phyloP scores from a whole-genome alignment of 37 sponge, comb jelly and placozoan genomes.

The Cliona cf. orientalis region DNA sequence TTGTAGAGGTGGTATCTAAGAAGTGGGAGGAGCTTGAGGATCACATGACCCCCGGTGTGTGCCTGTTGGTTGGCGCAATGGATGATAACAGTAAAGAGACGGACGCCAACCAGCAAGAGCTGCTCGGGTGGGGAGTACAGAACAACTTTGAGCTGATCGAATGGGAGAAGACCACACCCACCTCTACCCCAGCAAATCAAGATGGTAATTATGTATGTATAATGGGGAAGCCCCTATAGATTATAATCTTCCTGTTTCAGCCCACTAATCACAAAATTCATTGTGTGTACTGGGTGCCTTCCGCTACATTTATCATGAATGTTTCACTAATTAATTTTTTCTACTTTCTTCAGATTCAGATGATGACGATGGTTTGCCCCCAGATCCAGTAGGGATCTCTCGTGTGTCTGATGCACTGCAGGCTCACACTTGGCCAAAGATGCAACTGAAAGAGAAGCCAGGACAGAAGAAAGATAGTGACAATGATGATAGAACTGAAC shows the following conservation, averaged over 20 bases:
- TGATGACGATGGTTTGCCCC: not conserved
- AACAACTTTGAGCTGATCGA: conserved; percentile 67
- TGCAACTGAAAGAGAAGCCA: conserved; percentile 43
- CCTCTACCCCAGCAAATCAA: not conserved
- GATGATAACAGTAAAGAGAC: too few species aligned
- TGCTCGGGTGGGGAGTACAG: conserved; percentile 67
- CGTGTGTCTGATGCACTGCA: conserved; percentile 74
- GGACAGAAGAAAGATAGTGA: not conserved
- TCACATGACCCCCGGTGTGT: not conserved
- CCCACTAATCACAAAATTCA: too few species aligned
- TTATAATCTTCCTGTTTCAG: too few species aligned
- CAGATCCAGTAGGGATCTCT: conserved; percentile 33
- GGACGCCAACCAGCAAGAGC: not conserved
- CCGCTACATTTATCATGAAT: not conserved
- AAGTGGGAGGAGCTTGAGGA: not conserved
- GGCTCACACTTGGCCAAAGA: conserved; percentile 79
- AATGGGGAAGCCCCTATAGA: not conserved
- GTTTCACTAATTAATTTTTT: not conserved
- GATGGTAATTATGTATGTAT: not conserved
- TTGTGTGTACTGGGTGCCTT: too few species aligned
- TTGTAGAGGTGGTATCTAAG: not conserved
- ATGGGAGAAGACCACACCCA: conserved; percentile 29
- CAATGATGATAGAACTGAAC: not conserved
- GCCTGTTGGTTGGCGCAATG: not conserved
- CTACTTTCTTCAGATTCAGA: not conserved